Evolutionary conservation across 2,113 vertebrate species (phyloP).

Genomic region (Chiloscyllium plagiosum): DNA sequence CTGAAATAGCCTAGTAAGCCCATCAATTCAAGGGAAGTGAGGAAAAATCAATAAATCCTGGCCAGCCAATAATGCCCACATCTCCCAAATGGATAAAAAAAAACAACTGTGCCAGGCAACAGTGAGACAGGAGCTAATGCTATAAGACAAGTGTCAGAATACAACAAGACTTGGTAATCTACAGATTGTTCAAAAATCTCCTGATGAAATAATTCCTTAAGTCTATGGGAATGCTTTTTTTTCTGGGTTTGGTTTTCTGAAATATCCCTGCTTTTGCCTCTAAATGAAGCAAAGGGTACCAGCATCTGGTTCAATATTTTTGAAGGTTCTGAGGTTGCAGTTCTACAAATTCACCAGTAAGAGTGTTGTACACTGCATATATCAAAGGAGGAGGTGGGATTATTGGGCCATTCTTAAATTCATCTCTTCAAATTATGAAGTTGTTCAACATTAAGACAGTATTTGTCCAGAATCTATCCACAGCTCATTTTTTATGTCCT

Average conservation of each 20-base stretch:
- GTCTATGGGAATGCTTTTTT: background rate
- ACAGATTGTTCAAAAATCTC: background rate
- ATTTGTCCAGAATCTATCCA: background rate
- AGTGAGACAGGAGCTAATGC: background rate
- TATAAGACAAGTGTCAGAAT: background rate
- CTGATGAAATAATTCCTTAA: background rate
- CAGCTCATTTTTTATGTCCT: background rate
- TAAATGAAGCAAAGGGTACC: background rate
- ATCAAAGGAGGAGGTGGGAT: background rate
- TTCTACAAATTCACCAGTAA: background rate
- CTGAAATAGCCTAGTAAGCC: too few species aligned
- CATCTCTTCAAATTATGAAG: background rate
- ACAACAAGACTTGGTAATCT: background rate
- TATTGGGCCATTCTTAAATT: background rate
- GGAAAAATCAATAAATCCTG: too few species aligned
- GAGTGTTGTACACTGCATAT: background rate
- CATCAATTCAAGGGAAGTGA: too few species aligned
- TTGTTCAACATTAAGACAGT: background rate
- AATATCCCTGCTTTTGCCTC: background rate
- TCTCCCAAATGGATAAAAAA: too few species aligned
- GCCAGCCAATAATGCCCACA: too few species aligned
- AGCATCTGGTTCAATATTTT: background rate
- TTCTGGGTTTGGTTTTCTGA: background rate
- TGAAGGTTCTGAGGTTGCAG: background rate
- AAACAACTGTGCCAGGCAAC: too few species aligned